Evolutionary conservation across 1,140 invertebrate species (phyloP).

Genomic region (Bombus sibiricus): DNA sequence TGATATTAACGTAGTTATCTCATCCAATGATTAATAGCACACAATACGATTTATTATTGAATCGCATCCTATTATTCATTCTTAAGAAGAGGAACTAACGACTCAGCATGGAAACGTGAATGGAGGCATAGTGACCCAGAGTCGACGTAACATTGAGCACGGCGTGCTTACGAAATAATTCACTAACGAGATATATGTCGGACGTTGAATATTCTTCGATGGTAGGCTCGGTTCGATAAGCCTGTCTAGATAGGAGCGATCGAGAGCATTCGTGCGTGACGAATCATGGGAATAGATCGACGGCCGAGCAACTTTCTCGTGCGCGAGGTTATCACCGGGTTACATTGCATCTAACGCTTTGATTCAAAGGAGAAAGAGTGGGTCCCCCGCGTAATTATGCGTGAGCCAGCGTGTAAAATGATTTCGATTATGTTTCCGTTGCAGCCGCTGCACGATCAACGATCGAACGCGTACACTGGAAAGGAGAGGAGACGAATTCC

Average conservation of each 20-base stretch:
- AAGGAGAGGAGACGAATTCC: constrained; percentile 79
- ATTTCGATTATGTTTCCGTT: constrained; percentile 67
- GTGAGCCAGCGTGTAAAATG: constrained; percentile 3
- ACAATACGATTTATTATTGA: background rate
- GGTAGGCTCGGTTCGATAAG: constrained; percentile 7
- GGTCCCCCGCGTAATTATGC: constrained; percentile 1
- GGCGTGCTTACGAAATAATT: constrained; percentile 30
- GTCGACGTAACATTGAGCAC: background rate
- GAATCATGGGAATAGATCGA: constrained; percentile 63
- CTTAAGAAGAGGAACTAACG: background rate
- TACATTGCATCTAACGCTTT: background rate
- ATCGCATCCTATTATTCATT: background rate
- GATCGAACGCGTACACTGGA: constrained; percentile 65
- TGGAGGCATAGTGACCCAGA: background rate
- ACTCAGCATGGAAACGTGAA: background rate
- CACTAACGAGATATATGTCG: constrained; percentile 2
- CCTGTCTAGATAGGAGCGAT: constrained; percentile 36
- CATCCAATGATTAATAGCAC: background rate
- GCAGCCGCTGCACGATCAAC: constrained; percentile 79
- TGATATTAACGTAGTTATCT: background rate
- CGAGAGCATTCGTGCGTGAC: constrained; percentile 56
- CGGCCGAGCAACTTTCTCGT: constrained; percentile 39
- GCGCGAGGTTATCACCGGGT: constrained; percentile 51
- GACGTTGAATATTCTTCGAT: constrained; percentile 18
- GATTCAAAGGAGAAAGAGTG: background rate